phyloP scores from a whole-genome alignment of 2,113 vertebrate genomes.

The Ellobius talpinus region DNA sequence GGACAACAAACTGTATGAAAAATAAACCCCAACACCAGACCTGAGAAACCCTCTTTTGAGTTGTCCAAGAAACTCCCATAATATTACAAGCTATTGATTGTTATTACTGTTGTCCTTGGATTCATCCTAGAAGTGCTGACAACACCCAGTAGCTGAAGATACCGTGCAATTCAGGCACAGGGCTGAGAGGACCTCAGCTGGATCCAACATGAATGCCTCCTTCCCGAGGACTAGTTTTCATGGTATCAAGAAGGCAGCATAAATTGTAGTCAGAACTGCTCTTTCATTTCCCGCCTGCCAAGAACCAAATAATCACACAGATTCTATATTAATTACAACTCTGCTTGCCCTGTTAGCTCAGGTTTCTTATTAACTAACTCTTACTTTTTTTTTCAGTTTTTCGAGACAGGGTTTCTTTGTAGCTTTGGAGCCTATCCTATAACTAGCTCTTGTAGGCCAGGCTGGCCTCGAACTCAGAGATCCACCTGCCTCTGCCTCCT shows the following conservation, averaged over 20 bases:
- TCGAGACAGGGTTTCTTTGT: too few species aligned
- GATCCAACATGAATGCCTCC: not conserved
- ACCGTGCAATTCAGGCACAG: not conserved
- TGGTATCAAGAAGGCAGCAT: not conserved
- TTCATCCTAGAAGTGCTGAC: not conserved
- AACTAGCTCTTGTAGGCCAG: too few species aligned
- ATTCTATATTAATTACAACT: too few species aligned
- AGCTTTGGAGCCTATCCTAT: too few species aligned
- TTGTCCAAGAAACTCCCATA: not conserved
- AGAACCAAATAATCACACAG: too few species aligned
- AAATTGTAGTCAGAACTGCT: too few species aligned
- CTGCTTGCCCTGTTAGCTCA: too few species aligned
- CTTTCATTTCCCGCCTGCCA: too few species aligned
- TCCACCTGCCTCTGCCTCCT: too few species aligned
- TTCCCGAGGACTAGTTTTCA: not conserved
- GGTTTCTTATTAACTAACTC: too few species aligned
- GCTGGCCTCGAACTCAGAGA: too few species aligned
- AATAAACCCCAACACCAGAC: not conserved
- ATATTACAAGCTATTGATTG: not conserved
- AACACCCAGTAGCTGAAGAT: not conserved
- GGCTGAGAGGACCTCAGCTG: not conserved
- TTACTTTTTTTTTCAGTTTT: too few species aligned
- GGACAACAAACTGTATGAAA: not conserved
- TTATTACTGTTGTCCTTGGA: not conserved
- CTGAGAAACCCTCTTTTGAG: not conserved